Conservation (phyloP, 35 echinoderm and acorn worm species). For the Diadema setosum region DNA sequence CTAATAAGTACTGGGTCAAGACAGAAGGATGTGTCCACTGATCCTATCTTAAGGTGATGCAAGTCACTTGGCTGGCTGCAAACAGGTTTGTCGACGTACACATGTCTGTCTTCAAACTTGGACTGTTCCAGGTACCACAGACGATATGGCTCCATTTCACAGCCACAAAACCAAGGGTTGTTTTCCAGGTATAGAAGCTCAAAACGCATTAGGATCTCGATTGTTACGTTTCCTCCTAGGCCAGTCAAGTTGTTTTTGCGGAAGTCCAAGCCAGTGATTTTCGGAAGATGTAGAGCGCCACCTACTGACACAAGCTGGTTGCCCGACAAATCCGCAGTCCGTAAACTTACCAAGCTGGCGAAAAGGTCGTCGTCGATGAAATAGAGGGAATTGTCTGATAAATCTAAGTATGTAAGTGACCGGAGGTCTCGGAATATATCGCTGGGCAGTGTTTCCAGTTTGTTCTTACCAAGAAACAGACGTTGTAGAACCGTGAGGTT, state of each 20-base stretch:
- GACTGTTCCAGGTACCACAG: not conserved
- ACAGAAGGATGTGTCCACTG: too few relatives aligned
- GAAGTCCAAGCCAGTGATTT: not conserved
- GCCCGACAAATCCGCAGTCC: not conserved
- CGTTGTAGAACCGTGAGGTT: not conserved
- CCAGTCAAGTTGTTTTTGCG: not conserved
- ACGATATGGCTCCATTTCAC: not conserved
- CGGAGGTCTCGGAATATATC: not conserved
- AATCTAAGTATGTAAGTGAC: not conserved
- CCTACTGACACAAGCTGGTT: not conserved
- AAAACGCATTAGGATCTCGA: not conserved
- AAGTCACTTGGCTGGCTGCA: too few relatives aligned
- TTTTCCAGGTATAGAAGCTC: not conserved
- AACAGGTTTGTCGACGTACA: too few relatives aligned
- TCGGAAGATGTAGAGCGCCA: not conserved
- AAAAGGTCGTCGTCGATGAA: not conserved
- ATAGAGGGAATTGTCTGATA: not conserved
- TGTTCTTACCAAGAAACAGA: not conserved
- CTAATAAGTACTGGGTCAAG: too few relatives aligned
- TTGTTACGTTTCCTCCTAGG: not conserved
- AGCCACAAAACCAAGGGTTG: not conserved
- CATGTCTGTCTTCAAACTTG: too few relatives aligned
- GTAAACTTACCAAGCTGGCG: not conserved
- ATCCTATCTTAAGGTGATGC: too few relatives aligned
- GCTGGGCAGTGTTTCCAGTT: not conserved